Conservation (phyloP, 2,797 vertebrate species). For the Tapirus indicus region DNA sequence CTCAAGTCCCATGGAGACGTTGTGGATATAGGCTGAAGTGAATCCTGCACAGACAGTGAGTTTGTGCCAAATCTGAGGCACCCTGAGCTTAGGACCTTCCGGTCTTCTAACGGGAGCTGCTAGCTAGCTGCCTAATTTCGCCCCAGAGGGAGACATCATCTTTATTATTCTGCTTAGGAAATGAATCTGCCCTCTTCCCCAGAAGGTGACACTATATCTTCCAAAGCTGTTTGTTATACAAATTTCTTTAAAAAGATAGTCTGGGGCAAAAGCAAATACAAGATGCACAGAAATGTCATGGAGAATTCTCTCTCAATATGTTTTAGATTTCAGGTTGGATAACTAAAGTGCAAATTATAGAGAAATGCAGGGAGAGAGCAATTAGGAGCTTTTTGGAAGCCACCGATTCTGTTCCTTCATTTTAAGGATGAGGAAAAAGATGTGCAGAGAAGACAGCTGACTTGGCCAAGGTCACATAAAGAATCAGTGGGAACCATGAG, state of each 20-base stretch:
- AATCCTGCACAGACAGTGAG: neutral
- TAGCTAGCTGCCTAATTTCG: neutral
- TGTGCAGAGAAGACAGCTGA: neutral
- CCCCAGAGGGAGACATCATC: neutral
- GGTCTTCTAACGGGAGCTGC: neutral
- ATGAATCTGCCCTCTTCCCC: neutral
- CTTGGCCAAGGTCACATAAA: neutral
- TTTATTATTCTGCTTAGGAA: neutral
- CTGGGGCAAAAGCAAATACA: neutral
- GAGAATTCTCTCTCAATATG: neutral
- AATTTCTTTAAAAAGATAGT: neutral
- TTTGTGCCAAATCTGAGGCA: neutral
- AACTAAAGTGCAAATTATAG: neutral
- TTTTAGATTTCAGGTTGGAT: neutral
- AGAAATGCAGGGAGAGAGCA: neutral
- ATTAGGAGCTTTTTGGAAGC: neutral
- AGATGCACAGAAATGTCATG: neutral
- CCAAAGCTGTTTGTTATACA: neutral
- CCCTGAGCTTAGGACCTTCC: fast-evolving
- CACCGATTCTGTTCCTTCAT: neutral
- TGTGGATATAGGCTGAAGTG: neutral
- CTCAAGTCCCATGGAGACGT: neutral
- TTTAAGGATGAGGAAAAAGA: neutral
- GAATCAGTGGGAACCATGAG: neutral
- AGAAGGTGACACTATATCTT: neutral